Percentiles rank a stretch among this genome's conserved stretches.
Evolutionary conservation across 2,888 invertebrate species (phyloP).

Genomic region (Sycophila texana): DNA sequence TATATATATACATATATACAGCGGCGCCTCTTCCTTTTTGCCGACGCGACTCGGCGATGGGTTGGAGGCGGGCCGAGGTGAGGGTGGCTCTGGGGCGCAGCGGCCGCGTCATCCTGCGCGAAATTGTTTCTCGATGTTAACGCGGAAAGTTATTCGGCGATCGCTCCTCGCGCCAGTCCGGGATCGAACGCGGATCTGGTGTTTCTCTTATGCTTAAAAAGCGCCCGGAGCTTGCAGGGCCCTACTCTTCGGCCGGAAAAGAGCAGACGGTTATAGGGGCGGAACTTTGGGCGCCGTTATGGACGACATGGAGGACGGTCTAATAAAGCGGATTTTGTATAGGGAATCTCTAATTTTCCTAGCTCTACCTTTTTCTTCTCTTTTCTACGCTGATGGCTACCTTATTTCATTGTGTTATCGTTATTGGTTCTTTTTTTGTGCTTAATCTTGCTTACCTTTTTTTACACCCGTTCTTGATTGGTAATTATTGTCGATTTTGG

Average conservation of each 20-base stretch:
- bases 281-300: slow-evolving; percentile 1
- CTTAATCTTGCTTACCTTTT: no score
- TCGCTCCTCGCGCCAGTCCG: background rate
- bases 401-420: background rate
- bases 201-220: background rate
- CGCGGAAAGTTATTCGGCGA: slow-evolving; percentile 27
- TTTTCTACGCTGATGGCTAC: background rate
- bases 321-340: slow-evolving; percentile 18
- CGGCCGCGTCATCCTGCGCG: background rate
- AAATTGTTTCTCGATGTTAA: slow-evolving; percentile 39
- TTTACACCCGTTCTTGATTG: no score
- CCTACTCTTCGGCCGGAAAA: background rate
- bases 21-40: background rate
- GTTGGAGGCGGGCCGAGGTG: no score
- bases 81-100: no score
- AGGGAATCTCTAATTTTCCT: slow-evolving; percentile 13
- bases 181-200: background rate
- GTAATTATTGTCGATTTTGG: no score
- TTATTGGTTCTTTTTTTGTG: no score
- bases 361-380: background rate
- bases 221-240: no score
- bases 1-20: background rate
- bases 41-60: no score
- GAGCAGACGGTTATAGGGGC: background rate
- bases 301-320: background rate